A percentile compares a stretch with the other conserved stretches of the same genome.
Evolutionary conservation across 2,113 vertebrate genomes (phyloP).

Genomic region (Psephotus haematonotus): DNA sequence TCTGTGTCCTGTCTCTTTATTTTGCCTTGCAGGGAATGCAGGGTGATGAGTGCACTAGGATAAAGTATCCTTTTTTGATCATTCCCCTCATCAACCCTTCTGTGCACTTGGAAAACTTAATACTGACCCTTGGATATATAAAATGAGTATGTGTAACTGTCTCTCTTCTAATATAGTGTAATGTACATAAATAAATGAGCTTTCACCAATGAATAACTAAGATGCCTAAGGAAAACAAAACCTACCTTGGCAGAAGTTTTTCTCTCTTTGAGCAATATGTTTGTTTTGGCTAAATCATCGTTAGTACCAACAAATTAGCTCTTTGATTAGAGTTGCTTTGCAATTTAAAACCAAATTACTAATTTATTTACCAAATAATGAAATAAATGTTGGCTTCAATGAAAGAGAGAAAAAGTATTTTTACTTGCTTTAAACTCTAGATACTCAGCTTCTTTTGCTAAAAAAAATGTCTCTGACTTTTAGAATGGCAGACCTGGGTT

Average conservation of each 20-base stretch:
- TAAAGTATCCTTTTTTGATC: not conserved
- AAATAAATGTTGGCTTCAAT: not conserved
- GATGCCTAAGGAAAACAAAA: not conserved
- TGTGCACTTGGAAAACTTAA: not conserved
- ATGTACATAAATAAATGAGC: not conserved
- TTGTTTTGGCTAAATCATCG: not conserved
- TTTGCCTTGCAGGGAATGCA: not conserved
- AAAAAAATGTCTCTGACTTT: not conserved
- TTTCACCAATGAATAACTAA: not conserved
- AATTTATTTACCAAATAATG: not conserved
- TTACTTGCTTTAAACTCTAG: not conserved
- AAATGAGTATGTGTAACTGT: not conserved
- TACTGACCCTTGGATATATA: not conserved
- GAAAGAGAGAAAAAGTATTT: not conserved
- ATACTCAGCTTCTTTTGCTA: not conserved
- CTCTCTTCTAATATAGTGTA: not conserved
- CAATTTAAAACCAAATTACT: not conserved
- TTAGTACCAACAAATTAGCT: not conserved
- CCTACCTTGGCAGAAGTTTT: not conserved
- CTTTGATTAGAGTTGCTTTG: not conserved
- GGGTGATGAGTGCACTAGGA: not conserved
- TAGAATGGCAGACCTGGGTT: not conserved
- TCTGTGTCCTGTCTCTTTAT: not conserved
- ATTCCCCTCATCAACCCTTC: not conserved
- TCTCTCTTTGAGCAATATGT: not conserved